Conservation (phyloP, 2,888 invertebrate species). For the Dicyrtoma fusca region DNA sequence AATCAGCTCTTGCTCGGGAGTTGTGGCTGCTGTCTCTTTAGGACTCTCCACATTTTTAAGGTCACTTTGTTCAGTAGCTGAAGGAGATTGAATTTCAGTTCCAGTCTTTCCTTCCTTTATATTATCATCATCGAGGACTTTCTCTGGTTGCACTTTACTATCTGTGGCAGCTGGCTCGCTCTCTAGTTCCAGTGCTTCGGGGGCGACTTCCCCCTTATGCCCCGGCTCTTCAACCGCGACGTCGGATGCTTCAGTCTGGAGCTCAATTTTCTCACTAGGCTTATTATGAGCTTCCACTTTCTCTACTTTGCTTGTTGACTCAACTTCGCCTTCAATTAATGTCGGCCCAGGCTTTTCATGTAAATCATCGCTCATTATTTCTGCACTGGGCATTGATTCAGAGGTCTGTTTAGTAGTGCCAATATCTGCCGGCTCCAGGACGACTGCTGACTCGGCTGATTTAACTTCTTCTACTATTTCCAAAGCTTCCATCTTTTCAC, state of each 20-base stretch:
- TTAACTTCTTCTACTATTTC: too few relatives aligned
- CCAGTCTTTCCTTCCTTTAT: neutral
- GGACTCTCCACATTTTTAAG: conserved; percentile 12
- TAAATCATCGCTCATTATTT: too few relatives aligned
- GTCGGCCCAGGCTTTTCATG: too few relatives aligned
- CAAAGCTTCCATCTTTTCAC: too few relatives aligned
- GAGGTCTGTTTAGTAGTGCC: too few relatives aligned
- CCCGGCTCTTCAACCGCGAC: neutral
- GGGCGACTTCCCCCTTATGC: conserved; percentile 7
- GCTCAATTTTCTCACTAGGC: neutral
- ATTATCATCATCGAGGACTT: neutral
- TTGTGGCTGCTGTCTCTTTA: neutral
- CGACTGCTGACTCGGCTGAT: too few relatives aligned
- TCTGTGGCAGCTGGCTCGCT: conserved; percentile 13
- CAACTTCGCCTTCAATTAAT: too few relatives aligned
- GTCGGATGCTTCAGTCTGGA: conserved; percentile 3
- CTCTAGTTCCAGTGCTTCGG: neutral
- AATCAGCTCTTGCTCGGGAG: neutral
- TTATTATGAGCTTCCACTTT: too few relatives aligned
- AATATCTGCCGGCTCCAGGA: too few relatives aligned
- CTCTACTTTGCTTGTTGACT: too few relatives aligned
- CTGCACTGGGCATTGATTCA: too few relatives aligned
- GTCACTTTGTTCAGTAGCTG: conserved; percentile 13
- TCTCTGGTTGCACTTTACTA: conserved; percentile 4
- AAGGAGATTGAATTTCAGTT: neutral